Conservation (phyloP, 2,888 invertebrate genomes). For the Drosophila acutilabella region DNA sequence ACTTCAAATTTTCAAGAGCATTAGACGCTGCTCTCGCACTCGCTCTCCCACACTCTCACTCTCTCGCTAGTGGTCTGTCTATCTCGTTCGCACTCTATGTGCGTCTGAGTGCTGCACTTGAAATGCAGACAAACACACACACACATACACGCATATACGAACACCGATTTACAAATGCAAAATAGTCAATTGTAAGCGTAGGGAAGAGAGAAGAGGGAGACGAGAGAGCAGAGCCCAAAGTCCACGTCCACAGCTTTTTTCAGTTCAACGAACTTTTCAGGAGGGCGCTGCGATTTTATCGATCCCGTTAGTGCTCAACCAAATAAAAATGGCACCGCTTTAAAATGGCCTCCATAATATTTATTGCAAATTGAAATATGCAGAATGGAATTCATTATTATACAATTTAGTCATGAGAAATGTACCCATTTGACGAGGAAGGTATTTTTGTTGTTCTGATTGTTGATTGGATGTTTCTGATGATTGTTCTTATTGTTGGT, state of each 20-base stretch:
- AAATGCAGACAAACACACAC: slow-evolving; percentile 42
- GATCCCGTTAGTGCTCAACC: slow-evolving; percentile 25
- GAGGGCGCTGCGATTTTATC: slow-evolving; percentile 42
- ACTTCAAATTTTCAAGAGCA: slow-evolving; percentile 80
- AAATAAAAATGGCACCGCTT: slow-evolving; percentile 35
- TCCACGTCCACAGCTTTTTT: slow-evolving; percentile 30
- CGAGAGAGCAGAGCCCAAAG: slow-evolving; percentile 31
- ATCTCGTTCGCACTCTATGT: slow-evolving; percentile 17
- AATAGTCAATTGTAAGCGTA: slow-evolving; percentile 65
- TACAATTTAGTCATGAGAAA: slow-evolving; percentile 46
- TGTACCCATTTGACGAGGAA: slow-evolving; percentile 23
- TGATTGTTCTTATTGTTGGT: slow-evolving; percentile 38
- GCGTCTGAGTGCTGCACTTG: slow-evolving; percentile 65
- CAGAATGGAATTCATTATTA: slow-evolving; percentile 41
- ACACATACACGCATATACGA: slow-evolving; percentile 18
- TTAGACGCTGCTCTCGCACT: slow-evolving; percentile 56
- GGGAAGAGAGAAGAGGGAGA: slow-evolving; percentile 31
- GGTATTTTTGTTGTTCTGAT: slow-evolving; percentile 27
- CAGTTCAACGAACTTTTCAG: slow-evolving; percentile 70
- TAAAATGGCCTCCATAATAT: slow-evolving; percentile 72
- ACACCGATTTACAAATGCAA: slow-evolving; percentile 41
- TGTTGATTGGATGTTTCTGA: slow-evolving; percentile 57
- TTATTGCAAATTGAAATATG: slow-evolving; percentile 59
- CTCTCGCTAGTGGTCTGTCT: slow-evolving; percentile 16
- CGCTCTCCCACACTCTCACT: slow-evolving; percentile 17